Evolutionary conservation across 2,888 invertebrate genomes (phyloP).

Genomic region (Eumerus sabulonum): DNA sequence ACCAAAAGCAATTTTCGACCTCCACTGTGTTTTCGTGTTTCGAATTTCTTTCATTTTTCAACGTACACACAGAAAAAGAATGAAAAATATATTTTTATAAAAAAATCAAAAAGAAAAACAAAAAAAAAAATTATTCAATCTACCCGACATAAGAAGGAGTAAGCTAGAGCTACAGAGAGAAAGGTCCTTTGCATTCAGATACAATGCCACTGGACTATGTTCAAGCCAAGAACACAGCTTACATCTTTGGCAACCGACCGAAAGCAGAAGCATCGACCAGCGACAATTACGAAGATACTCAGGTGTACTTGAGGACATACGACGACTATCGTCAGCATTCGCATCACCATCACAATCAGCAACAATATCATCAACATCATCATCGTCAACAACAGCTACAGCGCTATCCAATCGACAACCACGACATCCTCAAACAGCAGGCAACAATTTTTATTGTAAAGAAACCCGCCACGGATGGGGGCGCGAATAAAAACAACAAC

Average conservation of each 20-base stretch:
- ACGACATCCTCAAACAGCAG: slow-evolving; percentile 63
- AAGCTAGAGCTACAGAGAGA: not conserved
- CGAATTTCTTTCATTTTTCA: slow-evolving; percentile 18
- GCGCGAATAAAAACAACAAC: slow-evolving; percentile 10
- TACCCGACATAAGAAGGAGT: slow-evolving; percentile 20
- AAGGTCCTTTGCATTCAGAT: slow-evolving; percentile 22
- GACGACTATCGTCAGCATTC: slow-evolving; percentile 53
- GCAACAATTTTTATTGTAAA: slow-evolving; percentile 64
- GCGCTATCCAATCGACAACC: not conserved
- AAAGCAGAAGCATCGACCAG: slow-evolving; percentile 45
- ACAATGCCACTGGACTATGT: slow-evolving; percentile 68
- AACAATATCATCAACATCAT: slow-evolving; percentile 1
- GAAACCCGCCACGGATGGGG: slow-evolving; percentile 34
- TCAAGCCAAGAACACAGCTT: slow-evolving; percentile 62
- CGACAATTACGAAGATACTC: slow-evolving; percentile 38
- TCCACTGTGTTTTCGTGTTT: not conserved
- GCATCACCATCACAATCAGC: slow-evolving; percentile 60
- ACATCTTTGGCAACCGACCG: slow-evolving; percentile 49
- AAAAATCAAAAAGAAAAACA: slow-evolving; percentile 22
- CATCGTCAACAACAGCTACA: slow-evolving; percentile 25
- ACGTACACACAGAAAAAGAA: slow-evolving; percentile 12
- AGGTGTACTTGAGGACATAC: slow-evolving; percentile 53
- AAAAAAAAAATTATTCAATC: slow-evolving; percentile 5
- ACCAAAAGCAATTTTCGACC: slow-evolving; percentile 63
- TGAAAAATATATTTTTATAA: slow-evolving; percentile 49